These are phyloP conservation scores for Aculops lycopersici DNA, from an alignment of 1,140 invertebrate species.

Conservation along the genomic window DNA sequence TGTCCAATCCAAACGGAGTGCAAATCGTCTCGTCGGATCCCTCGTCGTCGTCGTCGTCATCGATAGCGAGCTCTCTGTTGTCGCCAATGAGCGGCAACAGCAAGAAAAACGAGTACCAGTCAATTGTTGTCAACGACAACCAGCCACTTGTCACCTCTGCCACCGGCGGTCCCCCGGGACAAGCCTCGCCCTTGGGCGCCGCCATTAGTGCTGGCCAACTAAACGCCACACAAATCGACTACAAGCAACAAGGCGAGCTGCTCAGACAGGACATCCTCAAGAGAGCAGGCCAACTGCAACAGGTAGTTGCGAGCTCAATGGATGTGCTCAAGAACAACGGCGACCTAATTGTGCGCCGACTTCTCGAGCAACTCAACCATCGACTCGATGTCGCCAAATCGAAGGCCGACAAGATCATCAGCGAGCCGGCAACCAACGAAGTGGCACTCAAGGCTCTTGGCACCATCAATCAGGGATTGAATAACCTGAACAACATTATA, in stretches of 20 bases:
- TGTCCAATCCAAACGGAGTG: background rate
- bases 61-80: no score
- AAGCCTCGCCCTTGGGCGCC: no score
- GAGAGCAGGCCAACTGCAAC: slow-evolving; percentile 6
- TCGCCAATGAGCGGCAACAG: no score
- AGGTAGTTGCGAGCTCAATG: slow-evolving; percentile 4
- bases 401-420: slow-evolving; percentile 7
- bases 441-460: slow-evolving; percentile 5
- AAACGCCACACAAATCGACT: no score
- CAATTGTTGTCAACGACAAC: no score
- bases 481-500: slow-evolving; percentile 1
- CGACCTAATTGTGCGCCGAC: slow-evolving; percentile 4
- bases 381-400: slow-evolving; percentile 6
- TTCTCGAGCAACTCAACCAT: slow-evolving; percentile 6
- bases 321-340: slow-evolving; percentile 6
- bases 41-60: no score
- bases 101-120: no score
- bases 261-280: slow-evolving; percentile 6
- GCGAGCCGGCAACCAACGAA: slow-evolving; percentile 6
- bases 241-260: slow-evolving; percentile 4
- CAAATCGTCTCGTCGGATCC: background rate
- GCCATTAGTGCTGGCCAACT: no score
- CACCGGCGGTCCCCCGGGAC: no score
- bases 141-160: no score
- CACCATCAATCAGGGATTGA: slow-evolving; percentile 8